Conservation (phyloP, 1,140 invertebrate species). For the Metopolophium dirhodum region DNA sequence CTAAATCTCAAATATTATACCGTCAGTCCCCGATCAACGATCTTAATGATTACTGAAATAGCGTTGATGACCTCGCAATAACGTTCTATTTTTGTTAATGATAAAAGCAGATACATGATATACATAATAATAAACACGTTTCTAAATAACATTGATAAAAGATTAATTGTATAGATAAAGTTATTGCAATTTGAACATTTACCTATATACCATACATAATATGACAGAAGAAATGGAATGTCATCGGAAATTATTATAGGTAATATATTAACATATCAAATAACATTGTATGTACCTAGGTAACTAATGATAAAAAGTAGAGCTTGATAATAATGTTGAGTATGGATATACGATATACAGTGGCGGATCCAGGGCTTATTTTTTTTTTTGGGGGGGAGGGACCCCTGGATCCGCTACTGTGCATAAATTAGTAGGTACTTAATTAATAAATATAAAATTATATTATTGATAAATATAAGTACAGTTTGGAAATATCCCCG, state of each 20-base stretch:
- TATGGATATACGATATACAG: no score
- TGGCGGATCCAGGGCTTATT: no score
- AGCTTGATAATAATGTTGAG: not conserved
- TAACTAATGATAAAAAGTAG: not conserved
- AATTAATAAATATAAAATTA: not conserved
- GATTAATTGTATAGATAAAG: not conserved
- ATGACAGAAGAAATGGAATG: not conserved
- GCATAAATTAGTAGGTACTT: not conserved
- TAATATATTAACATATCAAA: not conserved
- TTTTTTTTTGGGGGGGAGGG: no score
- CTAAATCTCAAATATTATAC: not conserved
- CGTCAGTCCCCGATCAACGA: not conserved
- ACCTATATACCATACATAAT: not conserved
- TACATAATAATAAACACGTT: not conserved
- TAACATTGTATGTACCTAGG: not conserved
- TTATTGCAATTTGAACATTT: not conserved
- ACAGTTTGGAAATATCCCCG: no score
- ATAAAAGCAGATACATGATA: not conserved
- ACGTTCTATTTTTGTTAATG: not conserved
- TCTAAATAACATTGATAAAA: not conserved
- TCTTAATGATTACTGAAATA: not conserved
- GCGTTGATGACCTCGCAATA: not conserved
- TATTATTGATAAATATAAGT: not conserved
- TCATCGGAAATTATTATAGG: not conserved
- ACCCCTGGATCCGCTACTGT: no score